Percentiles rank a stretch among this genome's conserved stretches.
Conservation (phyloP, 2,797 vertebrate species). For the Myotis planiceps region DNA sequence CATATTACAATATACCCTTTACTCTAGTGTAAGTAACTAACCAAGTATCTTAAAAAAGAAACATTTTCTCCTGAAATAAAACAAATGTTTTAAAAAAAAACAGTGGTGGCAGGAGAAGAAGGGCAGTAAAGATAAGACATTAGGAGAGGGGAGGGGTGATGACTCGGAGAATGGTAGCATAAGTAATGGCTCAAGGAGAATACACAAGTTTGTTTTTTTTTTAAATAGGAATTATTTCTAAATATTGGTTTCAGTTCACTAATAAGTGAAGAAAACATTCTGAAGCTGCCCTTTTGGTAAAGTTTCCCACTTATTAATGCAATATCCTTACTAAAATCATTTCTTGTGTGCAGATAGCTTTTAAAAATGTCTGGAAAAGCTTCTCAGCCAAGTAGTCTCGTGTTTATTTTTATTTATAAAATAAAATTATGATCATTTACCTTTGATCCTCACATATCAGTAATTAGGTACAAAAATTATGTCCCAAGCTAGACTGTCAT, state of each 20-base stretch:
- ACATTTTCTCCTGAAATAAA: slow-evolving; percentile 37
- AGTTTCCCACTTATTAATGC: neutral
- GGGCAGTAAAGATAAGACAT: neutral
- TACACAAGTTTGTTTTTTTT: neutral
- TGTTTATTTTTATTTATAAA: neutral
- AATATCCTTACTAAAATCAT: neutral
- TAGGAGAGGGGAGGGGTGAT: too few relatives aligned
- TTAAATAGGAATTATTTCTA: neutral
- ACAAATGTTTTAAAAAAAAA: neutral
- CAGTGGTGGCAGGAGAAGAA: neutral
- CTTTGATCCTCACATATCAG: slow-evolving; percentile 24
- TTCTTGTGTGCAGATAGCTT: neutral
- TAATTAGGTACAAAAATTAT: neutral
- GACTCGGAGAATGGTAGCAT: neutral
- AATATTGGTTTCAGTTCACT: neutral
- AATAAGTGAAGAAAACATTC: neutral
- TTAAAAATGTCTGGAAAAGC: slow-evolving; percentile 16
- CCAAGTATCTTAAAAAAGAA: slow-evolving; percentile 1
- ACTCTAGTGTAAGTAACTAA: slow-evolving; percentile 21
- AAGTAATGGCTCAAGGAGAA: neutral
- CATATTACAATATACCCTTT: neutral
- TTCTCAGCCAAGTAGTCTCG: neutral
- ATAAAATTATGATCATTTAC: neutral
- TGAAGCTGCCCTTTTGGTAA: neutral
- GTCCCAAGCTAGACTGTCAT: neutral